These are phyloP conservation scores for Saturnia pavonia DNA, from an alignment of 2,888 invertebrate genomes.

Conservation along the genomic window DNA sequence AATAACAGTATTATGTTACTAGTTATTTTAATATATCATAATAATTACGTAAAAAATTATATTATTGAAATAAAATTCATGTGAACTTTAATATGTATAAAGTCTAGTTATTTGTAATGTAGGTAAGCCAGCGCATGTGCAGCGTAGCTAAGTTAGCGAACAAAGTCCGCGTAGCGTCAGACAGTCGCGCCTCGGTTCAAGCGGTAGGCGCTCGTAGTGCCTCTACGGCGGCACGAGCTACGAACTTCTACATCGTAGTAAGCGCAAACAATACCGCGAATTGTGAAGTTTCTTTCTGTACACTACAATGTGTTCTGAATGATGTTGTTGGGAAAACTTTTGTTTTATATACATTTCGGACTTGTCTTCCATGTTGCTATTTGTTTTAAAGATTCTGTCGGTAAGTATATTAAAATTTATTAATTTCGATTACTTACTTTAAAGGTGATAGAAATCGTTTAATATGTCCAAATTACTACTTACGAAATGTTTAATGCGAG, in stretches of 20 bases:
- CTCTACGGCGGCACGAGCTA: constrained; percentile 58
- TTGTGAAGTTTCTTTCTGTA: constrained; percentile 52
- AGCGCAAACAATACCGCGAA: constrained; percentile 47
- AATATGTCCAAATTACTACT: neutral
- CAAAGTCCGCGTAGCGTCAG: constrained; percentile 24
- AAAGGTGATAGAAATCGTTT: neutral
- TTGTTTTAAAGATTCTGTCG: constrained; percentile 77
- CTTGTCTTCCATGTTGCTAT: constrained; percentile 80
- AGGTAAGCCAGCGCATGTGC: constrained; percentile 67
- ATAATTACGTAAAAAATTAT: neutral
- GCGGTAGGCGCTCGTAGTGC: constrained; percentile 59
- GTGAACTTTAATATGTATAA: neutral
- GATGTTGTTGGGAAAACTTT: constrained; percentile 77
- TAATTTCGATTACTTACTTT: neutral
- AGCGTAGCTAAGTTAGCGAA: constrained; percentile 48
- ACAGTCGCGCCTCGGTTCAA: constrained; percentile 59
- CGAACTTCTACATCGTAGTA: constrained; percentile 48
- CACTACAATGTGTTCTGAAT: constrained; percentile 73
- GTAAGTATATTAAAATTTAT: constrained; percentile 50
- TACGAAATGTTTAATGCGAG: neutral
- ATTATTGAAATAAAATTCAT: neutral
- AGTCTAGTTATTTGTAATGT: constrained; percentile 27
- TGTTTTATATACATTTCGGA: constrained; percentile 78
- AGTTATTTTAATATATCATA: no score
- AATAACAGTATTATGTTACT: no score